These are phyloP conservation scores for Porites lutea DNA, from an alignment of 64 coral and sea anemone genomes.

Conservation along the genomic window DNA sequence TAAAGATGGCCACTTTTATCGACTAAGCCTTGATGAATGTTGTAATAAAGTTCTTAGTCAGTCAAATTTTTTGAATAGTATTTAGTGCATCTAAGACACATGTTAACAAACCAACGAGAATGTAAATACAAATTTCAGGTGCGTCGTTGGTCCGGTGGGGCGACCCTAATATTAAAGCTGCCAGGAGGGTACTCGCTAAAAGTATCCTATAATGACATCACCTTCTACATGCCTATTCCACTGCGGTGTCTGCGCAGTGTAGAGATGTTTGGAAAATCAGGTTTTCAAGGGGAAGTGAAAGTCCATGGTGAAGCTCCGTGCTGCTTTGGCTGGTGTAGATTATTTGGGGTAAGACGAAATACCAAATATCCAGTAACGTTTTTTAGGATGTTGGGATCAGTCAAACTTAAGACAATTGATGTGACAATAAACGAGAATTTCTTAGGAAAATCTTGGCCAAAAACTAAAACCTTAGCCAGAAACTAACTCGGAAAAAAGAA, in stretches of 20 bases:
- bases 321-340: constrained; percentile 60
- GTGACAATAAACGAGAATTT: too few relatives aligned
- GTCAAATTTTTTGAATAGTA: too few relatives aligned
- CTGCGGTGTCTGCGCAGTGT: constrained; percentile 74
- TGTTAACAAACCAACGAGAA: too few relatives aligned
- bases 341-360: constrained; percentile 56
- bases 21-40: too few relatives aligned
- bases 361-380: not conserved
- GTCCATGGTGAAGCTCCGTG: constrained; percentile 41
- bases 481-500: too few relatives aligned
- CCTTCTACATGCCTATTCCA: constrained; percentile 74
- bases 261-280: constrained; percentile 74
- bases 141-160: constrained; percentile 63
- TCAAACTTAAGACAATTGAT: too few relatives aligned
- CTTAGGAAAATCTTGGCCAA: too few relatives aligned
- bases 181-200: constrained; percentile 74
- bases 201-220: constrained; percentile 57
- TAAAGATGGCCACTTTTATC: too few relatives aligned
- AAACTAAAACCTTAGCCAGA: too few relatives aligned
- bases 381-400: too few relatives aligned
- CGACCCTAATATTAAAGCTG: constrained; percentile 77
- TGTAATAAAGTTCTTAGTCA: too few relatives aligned
- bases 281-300: constrained; percentile 54
- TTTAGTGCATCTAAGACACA: too few relatives aligned
- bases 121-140: constrained; percentile 11